phyloP scores from a whole-genome alignment of 1,140 invertebrate genomes.

The Gerris buenoi region DNA sequence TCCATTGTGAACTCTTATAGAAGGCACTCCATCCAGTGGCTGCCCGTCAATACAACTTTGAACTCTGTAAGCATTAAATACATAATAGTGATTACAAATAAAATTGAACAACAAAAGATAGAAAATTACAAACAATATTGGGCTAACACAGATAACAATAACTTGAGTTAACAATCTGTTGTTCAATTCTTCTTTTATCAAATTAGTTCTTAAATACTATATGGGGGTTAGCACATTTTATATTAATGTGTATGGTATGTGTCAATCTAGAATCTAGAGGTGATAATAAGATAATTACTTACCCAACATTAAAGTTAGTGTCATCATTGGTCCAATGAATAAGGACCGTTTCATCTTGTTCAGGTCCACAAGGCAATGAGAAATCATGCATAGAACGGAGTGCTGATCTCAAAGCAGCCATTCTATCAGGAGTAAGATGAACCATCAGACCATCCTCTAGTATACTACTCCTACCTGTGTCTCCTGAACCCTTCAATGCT shows the following conservation, averaged over 20 bases:
- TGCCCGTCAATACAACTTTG: conserved; percentile 63
- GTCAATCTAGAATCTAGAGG: no score
- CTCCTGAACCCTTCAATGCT: conserved; percentile 56
- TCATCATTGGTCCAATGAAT: conserved; percentile 68
- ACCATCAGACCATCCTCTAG: conserved; percentile 85
- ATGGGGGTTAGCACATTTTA: no score
- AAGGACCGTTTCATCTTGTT: conserved; percentile 56
- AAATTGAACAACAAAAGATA: no score
- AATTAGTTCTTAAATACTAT: no score
- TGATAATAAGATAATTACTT: no score
- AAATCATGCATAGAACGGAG: conserved; percentile 65
- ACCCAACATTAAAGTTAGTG: conserved; percentile 66
- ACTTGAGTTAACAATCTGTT: background rate
- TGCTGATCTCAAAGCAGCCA: conserved; percentile 55
- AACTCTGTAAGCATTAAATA: conserved; percentile 50
- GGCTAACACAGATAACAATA: no score
- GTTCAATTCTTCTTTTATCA: no score
- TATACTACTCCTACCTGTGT: conserved; percentile 74
- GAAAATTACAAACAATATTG: no score
- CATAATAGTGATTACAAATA: no score
- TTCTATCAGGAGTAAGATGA: conserved; percentile 63
- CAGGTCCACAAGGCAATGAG: conserved; percentile 51
- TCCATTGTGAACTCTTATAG: conserved; percentile 64
- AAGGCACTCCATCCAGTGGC: conserved; percentile 66
- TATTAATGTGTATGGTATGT: no score